A percentile compares a stretch with the other conserved stretches of the same genome.
Conservation (phyloP, 1,140 invertebrate species). For the Microplitis mediator region DNA sequence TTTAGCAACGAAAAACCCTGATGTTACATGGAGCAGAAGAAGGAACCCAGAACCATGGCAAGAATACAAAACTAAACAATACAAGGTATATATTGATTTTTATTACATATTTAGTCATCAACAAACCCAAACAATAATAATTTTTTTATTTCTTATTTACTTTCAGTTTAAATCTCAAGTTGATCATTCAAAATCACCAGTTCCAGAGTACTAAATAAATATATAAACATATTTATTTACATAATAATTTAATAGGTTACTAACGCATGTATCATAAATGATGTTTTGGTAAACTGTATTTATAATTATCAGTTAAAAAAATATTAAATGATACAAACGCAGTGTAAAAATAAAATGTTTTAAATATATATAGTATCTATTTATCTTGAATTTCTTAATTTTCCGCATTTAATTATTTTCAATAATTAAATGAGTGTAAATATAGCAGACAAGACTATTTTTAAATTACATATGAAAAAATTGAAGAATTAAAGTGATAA, state of each 20-base stretch:
- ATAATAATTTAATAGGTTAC: neutral
- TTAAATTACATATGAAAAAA: too few relatives aligned
- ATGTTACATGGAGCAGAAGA: constrained; percentile 77
- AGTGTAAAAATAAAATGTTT: neutral
- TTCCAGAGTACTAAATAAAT: neutral
- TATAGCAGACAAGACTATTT: too few relatives aligned
- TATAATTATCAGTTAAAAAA: neutral
- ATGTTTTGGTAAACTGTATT: constrained; percentile 12
- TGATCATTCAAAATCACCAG: neutral
- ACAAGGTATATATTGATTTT: constrained; percentile 69
- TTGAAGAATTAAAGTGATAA: too few relatives aligned
- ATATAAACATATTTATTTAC: neutral
- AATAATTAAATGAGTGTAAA: too few relatives aligned
- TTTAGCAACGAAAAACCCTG: constrained; percentile 75
- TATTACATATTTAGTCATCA: neutral
- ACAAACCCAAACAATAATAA: neutral
- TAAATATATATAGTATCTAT: neutral
- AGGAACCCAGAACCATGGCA: constrained; percentile 80
- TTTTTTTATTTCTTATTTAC: neutral
- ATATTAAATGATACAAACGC: neutral
- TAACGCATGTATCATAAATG: neutral
- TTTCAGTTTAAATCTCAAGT: neutral
- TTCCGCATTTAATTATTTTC: too few relatives aligned
- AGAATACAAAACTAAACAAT: constrained; percentile 77
- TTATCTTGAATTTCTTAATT: too few relatives aligned